Evolutionary conservation across 2,888 invertebrate species (phyloP).

Genomic region (Cactoblastis cactorum): DNA sequence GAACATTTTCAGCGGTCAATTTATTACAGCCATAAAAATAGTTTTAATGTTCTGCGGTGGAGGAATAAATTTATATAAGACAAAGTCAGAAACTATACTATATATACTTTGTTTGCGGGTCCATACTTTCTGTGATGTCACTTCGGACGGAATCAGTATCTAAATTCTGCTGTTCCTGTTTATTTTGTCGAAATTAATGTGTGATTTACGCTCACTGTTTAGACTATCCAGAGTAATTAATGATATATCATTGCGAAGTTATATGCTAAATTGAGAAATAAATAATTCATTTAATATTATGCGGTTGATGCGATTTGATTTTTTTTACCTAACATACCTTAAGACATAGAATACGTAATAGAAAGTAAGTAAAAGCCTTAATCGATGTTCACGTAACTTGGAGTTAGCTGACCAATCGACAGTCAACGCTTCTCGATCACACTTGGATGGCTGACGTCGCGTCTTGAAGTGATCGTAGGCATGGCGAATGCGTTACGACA

Average conservation of each 20-base stretch:
- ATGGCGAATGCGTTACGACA: slow-evolving; percentile 31
- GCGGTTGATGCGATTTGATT: not conserved
- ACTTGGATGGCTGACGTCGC: not conserved
- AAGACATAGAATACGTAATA: not conserved
- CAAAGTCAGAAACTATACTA: not conserved
- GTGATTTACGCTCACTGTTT: too few species aligned
- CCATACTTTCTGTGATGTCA: too few species aligned
- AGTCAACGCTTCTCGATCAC: not conserved
- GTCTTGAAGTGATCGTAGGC: slow-evolving; percentile 18
- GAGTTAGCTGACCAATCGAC: not conserved
- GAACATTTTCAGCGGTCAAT: slow-evolving; percentile 12
- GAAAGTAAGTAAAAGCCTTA: slow-evolving; percentile 3
- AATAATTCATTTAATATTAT: not conserved
- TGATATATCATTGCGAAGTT: too few species aligned
- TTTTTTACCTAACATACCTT: not conserved
- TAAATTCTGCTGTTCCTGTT: too few species aligned
- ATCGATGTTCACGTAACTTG: slow-evolving; percentile 2
- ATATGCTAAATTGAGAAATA: not conserved
- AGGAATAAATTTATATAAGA: slow-evolving; percentile 1
- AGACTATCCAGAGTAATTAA: too few species aligned
- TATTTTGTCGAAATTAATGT: too few species aligned
- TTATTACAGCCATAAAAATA: slow-evolving; percentile 11
- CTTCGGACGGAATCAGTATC: too few species aligned
- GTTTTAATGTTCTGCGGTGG: slow-evolving; percentile 8
- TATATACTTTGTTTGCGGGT: too few species aligned